Percentiles rank a stretch among this genome's conserved stretches.
phyloP scores from a whole-genome alignment of 2,113 vertebrate genomes.

The Lasiurus cinereus region DNA sequence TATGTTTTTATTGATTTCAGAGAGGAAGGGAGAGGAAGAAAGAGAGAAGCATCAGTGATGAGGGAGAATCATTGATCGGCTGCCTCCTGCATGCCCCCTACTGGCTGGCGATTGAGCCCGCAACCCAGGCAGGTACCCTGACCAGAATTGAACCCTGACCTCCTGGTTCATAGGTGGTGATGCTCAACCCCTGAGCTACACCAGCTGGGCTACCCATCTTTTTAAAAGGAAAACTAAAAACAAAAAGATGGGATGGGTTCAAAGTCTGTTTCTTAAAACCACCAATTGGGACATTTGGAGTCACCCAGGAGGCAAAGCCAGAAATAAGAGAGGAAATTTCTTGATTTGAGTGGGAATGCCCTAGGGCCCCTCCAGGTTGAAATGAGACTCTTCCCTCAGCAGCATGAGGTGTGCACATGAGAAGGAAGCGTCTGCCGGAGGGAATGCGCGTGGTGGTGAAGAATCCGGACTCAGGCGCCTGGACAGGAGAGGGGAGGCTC shows the following conservation, averaged over 20 bases:
- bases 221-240: not conserved
- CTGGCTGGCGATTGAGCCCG: too few species aligned
- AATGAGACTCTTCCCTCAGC: not conserved
- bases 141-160: too few species aligned
- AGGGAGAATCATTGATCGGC: too few species aligned
- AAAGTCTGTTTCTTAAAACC: not conserved
- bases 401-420: fast-evolving
- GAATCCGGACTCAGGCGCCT: not conserved
- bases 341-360: not conserved
- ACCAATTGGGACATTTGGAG: not conserved
- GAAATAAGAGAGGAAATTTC: not conserved
- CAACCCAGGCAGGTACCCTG: too few species aligned
- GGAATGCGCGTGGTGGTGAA: too few species aligned
- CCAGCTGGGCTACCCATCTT: too few species aligned
- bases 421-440: not conserved
- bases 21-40: too few species aligned
- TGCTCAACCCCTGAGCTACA: too few species aligned
- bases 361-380: not conserved
- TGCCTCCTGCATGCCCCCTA: too few species aligned
- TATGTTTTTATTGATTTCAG: too few species aligned
- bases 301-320: not conserved
- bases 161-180: too few species aligned
- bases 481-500: not conserved
- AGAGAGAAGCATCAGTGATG: too few species aligned
- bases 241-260: not conserved